phyloP scores from a whole-genome alignment of 2,888 invertebrate species.

The Ormyrus thymus region DNA sequence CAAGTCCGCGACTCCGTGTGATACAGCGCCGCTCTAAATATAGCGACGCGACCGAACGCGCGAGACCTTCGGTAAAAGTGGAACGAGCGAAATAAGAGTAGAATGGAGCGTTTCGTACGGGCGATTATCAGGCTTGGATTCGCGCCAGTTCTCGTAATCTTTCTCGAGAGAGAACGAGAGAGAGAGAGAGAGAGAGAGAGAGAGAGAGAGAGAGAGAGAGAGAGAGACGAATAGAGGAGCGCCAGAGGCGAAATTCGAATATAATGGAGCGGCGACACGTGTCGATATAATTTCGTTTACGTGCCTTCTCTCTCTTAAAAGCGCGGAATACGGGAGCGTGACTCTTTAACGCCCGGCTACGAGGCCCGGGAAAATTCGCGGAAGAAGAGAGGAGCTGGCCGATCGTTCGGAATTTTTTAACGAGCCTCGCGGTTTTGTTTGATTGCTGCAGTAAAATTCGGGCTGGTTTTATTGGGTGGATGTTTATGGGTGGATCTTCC shows the following conservation, averaged over 20 bases:
- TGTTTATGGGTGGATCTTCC: too few species aligned
- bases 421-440: too few species aligned
- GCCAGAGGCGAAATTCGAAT: slow-evolving; percentile 8
- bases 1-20: slow-evolving; percentile 4
- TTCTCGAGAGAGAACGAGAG: background rate
- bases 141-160: slow-evolving; percentile 43
- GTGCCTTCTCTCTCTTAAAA: slow-evolving; percentile 6
- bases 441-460: too few species aligned
- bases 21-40: slow-evolving; percentile 52
- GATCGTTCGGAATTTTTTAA: too few species aligned
- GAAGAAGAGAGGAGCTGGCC: too few species aligned
- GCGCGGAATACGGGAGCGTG: background rate
- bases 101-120: slow-evolving; percentile 37
- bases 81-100: slow-evolving; percentile 61
- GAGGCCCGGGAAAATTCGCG: too few species aligned
- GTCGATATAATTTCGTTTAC: slow-evolving; percentile 5
- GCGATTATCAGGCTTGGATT: slow-evolving; percentile 45
- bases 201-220: background rate
- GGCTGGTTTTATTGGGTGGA: too few species aligned
- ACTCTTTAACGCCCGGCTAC: background rate
- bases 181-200: slow-evolving; percentile 8
- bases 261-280: slow-evolving; percentile 24
- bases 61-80: slow-evolving; percentile 62
- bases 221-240: background rate
- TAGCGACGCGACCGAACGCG: slow-evolving; percentile 56